Evolutionary conservation across 2,797 vertebrate species (phyloP), one percentile per base, ranked within the genome.

Genomic region (Argyrosomus regius): DNA sequence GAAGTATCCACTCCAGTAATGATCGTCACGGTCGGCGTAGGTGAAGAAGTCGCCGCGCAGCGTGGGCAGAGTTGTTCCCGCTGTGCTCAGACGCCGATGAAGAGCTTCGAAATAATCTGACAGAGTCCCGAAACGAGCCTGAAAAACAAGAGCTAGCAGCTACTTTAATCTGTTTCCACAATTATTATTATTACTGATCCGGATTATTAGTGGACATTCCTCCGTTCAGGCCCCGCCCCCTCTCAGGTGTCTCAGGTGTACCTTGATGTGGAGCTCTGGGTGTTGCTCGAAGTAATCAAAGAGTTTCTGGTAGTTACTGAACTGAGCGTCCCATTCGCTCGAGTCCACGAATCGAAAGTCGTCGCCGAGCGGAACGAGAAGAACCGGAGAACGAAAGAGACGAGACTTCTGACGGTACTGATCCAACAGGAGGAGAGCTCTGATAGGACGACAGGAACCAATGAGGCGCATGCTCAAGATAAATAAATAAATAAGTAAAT

Each of bases 1-100:
- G 87, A 96, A 99, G 90, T 97, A 99, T 3, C 97, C 97, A 69
- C 97, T 98, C 97, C 98, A 99, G 83, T 99, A 98, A 85, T 99
- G 97, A 84, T 98, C 96, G 26, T 99, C 98, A 43, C 97, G 94
- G 94, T 99, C 97, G 0, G 98, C 97, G 5, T 99, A 99, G 0
- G 98, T 98, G 91, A 99, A 99, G 91, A 99, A 98, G 93, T 99
- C 98, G 48, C 98, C 98, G 41, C 96, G 95, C 12, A 98, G 16
- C 45, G 95, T 89, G 4, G 97, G 98, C 24, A 96, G 78, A 14
- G 94, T 92, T 1, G 75, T 49, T 35, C 93, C 94, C 0, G 62
- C 1, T 0, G 65, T 31, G 0, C 5, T 22, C n/a, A 92, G 89
- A 2, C 8, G 89, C 0, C 14, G 76, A 31, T 83, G 94, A 45